These are phyloP conservation scores for Carassius auratus DNA, from an alignment of 2,113 vertebrate species.

Conservation along the genomic window DNA sequence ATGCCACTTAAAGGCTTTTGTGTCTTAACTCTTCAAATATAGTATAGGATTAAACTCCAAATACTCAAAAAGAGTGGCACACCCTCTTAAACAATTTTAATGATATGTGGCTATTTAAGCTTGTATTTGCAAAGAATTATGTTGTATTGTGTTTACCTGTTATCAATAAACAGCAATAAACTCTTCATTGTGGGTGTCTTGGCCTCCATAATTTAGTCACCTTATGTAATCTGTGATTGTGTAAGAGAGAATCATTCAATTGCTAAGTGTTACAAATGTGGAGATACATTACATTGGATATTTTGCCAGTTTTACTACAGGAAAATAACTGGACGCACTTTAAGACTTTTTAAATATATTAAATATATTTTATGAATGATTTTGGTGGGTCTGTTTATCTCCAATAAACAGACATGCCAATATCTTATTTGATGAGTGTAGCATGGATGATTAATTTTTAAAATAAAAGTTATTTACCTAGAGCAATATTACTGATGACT, in stretches of 20 bases:
- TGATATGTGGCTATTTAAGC: not conserved
- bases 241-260: slow-evolving; percentile 9
- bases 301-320: not conserved
- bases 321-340: not conserved
- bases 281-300: not conserved
- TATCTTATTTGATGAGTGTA: not conserved
- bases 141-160: slow-evolving; percentile 77
- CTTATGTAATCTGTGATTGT: slow-evolving; percentile 86
- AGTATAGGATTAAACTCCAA: not conserved
- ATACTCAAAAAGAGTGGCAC: not conserved
- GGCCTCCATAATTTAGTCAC: slow-evolving; percentile 79
- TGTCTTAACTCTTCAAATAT: no score
- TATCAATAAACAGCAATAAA: slow-evolving; percentile 94
- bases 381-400: not conserved
- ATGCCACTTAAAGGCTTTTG: no score
- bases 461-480: slow-evolving; percentile 75
- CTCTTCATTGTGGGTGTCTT: slow-evolving; percentile 77
- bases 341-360: not conserved
- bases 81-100: not conserved
- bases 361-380: not conserved
- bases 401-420: not conserved
- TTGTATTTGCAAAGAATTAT: not conserved
- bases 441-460: not conserved
- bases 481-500: slow-evolving; percentile 78
- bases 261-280: not conserved